phyloP scores from a whole-genome alignment of 2,113 vertebrate species.

The Oostethus manadensis region DNA sequence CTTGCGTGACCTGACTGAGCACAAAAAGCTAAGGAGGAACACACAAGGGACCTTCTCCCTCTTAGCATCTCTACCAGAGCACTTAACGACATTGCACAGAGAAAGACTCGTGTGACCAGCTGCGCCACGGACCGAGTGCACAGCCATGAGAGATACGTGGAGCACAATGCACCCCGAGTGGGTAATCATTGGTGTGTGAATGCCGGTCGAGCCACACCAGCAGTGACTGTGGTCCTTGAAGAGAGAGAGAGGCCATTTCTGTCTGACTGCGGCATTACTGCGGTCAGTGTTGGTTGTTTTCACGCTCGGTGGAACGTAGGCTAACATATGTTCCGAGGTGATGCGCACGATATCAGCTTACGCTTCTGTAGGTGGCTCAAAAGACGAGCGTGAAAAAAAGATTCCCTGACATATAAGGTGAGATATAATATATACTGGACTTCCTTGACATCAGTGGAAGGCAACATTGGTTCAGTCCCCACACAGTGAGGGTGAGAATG shows the following conservation, averaged over 20 bases:
- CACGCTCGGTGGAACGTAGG: neutral
- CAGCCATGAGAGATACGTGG: conserved; percentile 23
- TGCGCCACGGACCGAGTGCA: conserved; percentile 25
- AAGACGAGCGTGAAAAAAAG: too few relatives aligned
- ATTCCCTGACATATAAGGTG: too few relatives aligned
- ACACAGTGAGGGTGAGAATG: too few relatives aligned
- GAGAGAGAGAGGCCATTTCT: conserved; percentile 21
- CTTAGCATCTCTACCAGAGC: conserved; percentile 20
- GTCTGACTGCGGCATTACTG: conserved; percentile 22
- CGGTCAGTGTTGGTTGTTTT: conserved; percentile 29
- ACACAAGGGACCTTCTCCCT: conserved; percentile 21
- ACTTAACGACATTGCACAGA: conserved; percentile 42
- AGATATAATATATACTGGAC: too few relatives aligned
- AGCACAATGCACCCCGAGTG: conserved; percentile 37
- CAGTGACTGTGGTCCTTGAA: conserved; percentile 35
- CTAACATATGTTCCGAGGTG: conserved; percentile 25
- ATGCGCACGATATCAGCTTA: neutral
- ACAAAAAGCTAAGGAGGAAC: conserved; percentile 14
- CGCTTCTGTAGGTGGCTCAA: too few relatives aligned
- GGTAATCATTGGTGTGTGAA: conserved; percentile 56
- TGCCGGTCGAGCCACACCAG: conserved; percentile 22
- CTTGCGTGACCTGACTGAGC: conserved; percentile 4
- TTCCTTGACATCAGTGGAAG: too few relatives aligned
- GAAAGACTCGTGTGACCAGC: conserved; percentile 33
- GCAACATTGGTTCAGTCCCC: too few relatives aligned